A percentile compares a stretch with the other conserved stretches of the same genome.
Evolutionary conservation across 2,888 invertebrate species (phyloP).

Genomic region (Tetranychus truncatus): DNA sequence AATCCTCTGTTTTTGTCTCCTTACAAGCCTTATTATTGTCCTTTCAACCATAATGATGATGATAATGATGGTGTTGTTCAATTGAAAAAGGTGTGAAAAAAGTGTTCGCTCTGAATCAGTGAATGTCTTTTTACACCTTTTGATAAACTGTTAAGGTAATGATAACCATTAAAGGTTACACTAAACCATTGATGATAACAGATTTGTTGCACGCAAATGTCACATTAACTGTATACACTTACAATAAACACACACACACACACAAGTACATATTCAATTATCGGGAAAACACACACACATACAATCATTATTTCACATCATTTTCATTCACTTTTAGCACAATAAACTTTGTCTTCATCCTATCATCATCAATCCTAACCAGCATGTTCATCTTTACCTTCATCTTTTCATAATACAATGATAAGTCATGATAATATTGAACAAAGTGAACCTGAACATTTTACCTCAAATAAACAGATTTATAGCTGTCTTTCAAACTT

Average conservation of each 20-base stretch:
- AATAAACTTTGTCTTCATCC: too few species aligned
- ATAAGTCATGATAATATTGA: too few species aligned
- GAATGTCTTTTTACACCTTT: not conserved
- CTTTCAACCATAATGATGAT: not conserved
- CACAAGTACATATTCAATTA: not conserved
- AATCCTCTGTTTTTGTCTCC: not conserved
- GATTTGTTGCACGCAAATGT: not conserved
- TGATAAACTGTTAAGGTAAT: not conserved
- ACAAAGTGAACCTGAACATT: too few species aligned
- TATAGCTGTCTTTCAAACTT: too few species aligned
- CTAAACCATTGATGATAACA: not conserved
- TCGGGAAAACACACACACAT: not conserved
- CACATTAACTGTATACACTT: not conserved
- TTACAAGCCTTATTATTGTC: not conserved
- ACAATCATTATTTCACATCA: too few species aligned
- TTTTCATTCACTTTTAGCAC: too few species aligned
- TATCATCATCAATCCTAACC: too few species aligned
- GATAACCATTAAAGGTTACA: constrained; percentile 1
- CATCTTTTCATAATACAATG: not conserved
- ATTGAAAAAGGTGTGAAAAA: not conserved
- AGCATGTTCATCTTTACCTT: not conserved
- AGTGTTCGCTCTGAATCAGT: not conserved
- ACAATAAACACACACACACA: not conserved
- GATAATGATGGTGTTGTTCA: not conserved
- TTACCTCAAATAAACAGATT: too few species aligned